Base-by-base conservation (phyloP, 1,140 invertebrate genomes). In the Brachionus calyciflorus region DNA sequence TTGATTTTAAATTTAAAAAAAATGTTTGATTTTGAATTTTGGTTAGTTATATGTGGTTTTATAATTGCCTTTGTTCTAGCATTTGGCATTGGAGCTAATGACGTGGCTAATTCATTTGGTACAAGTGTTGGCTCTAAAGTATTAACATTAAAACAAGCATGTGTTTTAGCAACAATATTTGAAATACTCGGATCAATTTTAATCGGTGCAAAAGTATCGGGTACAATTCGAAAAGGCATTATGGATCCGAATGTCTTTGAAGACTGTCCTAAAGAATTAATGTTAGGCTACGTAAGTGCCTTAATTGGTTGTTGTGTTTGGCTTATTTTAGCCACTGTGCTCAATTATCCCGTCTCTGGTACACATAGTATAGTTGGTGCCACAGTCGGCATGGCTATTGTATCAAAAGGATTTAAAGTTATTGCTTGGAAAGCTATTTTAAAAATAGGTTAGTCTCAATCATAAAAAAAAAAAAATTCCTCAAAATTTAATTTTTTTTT, bases 351-450 rank as follows among this genome's bases (percentile, higher is more conserved):
- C 14, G 96, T 99, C 77, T 98, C 95, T 28, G 94, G 94, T 28
- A 98, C 96, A 1, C 96, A 99, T 87, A 95, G 93, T 77, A 98
- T 99, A 81, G 95, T 99, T 26, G 96, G 96, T 26, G 94, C 96
- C 7, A 95, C 95, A 4, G 90, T 99, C 78, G 96, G 96, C 14
- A 99, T 98, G 85, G 94, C 93, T 12, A 86, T 99, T 51, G 93
- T 97, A 7, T 91, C 92, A 30, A 88, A 91, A 79, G 96, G 96
- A n/a, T 88, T 89, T 5, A 82, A 89, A 53, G 94, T 95, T 24
- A 89, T 99, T 30, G 88, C 91, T 78, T 96, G 92, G 92, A 84
- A 84, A 3, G 92, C 90, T 40, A 84, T 96, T 48, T 90, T 88
- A n/a, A 89, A 90, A 80, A 93, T 94, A 79, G 89, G 91, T 93